Conservation (phyloP, 2,888 invertebrate species). For the Scrobipalpa atriplicella region DNA sequence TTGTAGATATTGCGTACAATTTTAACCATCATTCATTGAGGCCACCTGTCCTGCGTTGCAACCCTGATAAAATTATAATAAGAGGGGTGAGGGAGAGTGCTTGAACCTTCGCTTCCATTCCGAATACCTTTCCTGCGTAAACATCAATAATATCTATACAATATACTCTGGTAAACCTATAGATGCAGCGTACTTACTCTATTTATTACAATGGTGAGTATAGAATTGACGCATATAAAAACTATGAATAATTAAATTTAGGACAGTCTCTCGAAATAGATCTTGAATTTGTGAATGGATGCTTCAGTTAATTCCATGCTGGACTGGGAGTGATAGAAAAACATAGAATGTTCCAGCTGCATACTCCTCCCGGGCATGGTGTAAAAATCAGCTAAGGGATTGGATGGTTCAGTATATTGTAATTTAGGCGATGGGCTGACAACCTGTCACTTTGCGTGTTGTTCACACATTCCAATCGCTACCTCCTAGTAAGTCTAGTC, state of each 20-base stretch:
- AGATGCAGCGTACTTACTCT: not conserved
- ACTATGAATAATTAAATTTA: not conserved
- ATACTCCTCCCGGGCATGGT: too few relatives aligned
- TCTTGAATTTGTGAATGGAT: not conserved
- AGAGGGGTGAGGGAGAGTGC: slow-evolving; percentile 10
- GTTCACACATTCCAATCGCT: too few relatives aligned
- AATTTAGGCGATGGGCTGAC: too few relatives aligned
- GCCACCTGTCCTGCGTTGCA: slow-evolving; percentile 11
- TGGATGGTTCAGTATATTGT: too few relatives aligned
- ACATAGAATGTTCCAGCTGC: too few relatives aligned
- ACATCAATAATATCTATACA: not conserved
- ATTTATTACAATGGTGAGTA: not conserved
- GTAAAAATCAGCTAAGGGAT: too few relatives aligned
- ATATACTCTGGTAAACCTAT: not conserved
- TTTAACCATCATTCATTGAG: slow-evolving; percentile 4
- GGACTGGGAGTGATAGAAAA: too few relatives aligned
- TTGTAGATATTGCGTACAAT: not conserved
- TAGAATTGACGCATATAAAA: not conserved
- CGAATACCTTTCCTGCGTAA: not conserved
- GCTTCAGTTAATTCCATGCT: too few relatives aligned
- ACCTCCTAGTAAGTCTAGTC: too few relatives aligned
- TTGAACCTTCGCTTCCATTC: not conserved
- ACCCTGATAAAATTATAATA: slow-evolving; percentile 18
- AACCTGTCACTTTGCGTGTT: too few relatives aligned
- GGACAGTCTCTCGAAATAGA: not conserved